Conservation (phyloP, 1,140 invertebrate genomes). For the Diabrotica virgifera region DNA sequence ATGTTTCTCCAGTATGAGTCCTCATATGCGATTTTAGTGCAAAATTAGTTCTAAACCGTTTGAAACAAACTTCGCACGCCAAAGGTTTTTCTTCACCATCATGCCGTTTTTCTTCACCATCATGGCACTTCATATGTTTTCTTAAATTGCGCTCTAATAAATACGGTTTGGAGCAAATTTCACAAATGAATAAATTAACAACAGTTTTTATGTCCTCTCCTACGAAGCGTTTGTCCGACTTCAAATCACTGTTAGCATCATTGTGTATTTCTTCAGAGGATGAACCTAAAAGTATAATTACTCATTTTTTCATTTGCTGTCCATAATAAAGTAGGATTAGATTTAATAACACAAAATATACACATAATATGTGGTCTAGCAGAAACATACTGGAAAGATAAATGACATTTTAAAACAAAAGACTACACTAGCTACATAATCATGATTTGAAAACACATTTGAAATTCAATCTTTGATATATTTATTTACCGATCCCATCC, state of each 20-base stretch:
- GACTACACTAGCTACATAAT: no score
- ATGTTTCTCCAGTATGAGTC: constrained; percentile 8
- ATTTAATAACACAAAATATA: background rate
- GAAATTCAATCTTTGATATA: no score
- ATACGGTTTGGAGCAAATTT: background rate
- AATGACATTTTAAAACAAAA: no score
- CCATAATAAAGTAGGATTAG: background rate
- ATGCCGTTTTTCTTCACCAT: background rate
- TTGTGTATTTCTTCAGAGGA: background rate
- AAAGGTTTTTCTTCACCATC: background rate
- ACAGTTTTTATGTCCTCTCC: background rate
- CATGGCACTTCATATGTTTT: background rate
- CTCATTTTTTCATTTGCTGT: background rate
- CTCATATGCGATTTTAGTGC: background rate
- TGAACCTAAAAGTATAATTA: no score
- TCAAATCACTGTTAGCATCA: background rate
- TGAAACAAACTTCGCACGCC: background rate
- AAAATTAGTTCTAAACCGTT: background rate
- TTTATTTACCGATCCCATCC: no score
- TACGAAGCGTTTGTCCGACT: background rate
- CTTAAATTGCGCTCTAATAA: background rate
- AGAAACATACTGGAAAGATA: no score
- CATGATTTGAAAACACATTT: no score
- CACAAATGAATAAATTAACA: background rate
- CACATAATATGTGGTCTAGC: no score